Conservation (phyloP, 2,797 vertebrate genomes). For the Garrulus glandarius region DNA sequence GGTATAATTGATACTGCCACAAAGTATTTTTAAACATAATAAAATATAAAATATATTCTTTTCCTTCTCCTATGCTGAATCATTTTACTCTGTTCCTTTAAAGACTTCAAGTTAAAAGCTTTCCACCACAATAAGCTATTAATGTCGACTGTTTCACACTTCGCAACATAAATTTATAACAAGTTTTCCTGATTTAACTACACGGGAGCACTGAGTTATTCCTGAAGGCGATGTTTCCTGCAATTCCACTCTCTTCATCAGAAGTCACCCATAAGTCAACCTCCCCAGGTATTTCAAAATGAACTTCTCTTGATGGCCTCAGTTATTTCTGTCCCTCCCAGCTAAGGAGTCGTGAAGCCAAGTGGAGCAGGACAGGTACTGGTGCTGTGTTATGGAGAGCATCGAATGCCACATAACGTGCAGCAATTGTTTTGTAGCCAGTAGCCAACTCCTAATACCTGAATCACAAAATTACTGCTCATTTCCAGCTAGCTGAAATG, state of each 20-base stretch:
- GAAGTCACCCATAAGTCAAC: slow-evolving; percentile 64
- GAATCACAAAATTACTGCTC: slow-evolving; percentile 3
- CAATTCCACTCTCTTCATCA: slow-evolving; percentile 63
- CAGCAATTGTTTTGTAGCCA: slow-evolving; percentile 36
- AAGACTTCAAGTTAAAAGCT: slow-evolving; percentile 53
- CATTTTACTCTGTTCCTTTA: slow-evolving; percentile 57
- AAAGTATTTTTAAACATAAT: slow-evolving; percentile 16
- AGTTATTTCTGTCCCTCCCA: slow-evolving; percentile 31
- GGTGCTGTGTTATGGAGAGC: not conserved
- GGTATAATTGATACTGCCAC: not conserved
- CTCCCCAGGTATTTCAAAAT: slow-evolving; percentile 62
- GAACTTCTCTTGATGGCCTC: slow-evolving; percentile 43
- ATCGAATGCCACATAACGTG: not conserved
- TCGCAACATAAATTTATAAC: slow-evolving; percentile 22
- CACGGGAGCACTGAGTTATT: slow-evolving; percentile 18
- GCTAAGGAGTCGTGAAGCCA: not conserved
- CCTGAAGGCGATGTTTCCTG: slow-evolving; percentile 59
- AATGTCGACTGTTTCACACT: slow-evolving; percentile 14
- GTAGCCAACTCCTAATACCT: slow-evolving; percentile 56
- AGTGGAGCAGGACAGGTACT: not conserved
- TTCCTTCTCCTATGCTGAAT: slow-evolving; percentile 35
- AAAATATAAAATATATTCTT: slow-evolving; percentile 38
- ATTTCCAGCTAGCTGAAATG: slow-evolving; percentile 14
- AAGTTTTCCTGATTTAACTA: slow-evolving; percentile 42
- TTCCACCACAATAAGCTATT: slow-evolving; percentile 62